Base-by-base conservation (phyloP, 92 coral and sea anemone genomes). In the Zoanthus solanderi region DNA sequence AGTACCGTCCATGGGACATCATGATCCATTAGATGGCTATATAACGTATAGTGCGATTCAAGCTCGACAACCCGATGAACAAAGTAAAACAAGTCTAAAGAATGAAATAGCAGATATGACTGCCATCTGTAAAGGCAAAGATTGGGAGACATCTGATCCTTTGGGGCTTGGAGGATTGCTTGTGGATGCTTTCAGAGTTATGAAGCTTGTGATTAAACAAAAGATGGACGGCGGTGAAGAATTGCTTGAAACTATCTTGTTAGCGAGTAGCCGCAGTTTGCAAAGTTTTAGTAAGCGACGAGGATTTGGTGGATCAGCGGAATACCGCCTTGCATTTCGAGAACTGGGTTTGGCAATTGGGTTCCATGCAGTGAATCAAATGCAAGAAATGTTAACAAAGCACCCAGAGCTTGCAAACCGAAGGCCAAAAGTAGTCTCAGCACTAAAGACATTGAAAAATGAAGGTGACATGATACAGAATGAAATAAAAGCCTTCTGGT, bases 1-100 rank as follows among this genome's bases (percentile, higher is more conserved):
- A 32, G 94, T 92, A 12, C 90, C 88, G n/a, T 89, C 92, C 74
- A 92, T 92, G 94, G 94, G 94, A 32, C 94, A 92, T 52, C 94
- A 92, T 53, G 94, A 92, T 75, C 94, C 94, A 18, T 61, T 92
- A 17, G 94, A 92, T 80, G 94, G 94, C 34, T 89, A 89, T 90
- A 92, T 92, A 46, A 86, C 94, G 47, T 92, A 92, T 77, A 89
- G 72, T 32, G 92, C 78, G 66, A 89, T 92, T 73, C 88, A 92
- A 17, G 69, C 89, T 16, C 56, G 79, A 6, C 84, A 85, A 50
- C 50, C 88, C 11, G 67, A 65, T 23, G 90, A 68, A 15, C 78
- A 76, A 4, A 75, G 67, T 44, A 81, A 67, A 34, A 76, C 58
- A 52, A 83, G 79, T 72, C 71, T 92, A 28, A 75, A 78, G 72